These are phyloP conservation scores for Hoplostethus mediterraneus DNA, from an alignment of 2,797 vertebrate species.

Conservation along the genomic window DNA sequence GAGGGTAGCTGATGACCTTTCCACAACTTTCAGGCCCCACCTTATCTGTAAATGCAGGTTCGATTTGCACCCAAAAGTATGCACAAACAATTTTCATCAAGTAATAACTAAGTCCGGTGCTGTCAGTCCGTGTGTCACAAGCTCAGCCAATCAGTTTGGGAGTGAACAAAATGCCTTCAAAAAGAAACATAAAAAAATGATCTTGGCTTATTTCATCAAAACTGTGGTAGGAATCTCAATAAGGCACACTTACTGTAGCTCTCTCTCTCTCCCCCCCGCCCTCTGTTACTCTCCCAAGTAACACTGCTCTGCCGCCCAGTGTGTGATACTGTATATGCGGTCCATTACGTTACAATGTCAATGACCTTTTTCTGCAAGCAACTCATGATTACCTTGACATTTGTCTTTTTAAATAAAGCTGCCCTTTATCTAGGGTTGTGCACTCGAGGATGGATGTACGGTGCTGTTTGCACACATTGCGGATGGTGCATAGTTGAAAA, in stretches of 20 bases:
- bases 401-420: constrained; percentile 59
- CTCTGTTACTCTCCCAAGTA: constrained; percentile 2
- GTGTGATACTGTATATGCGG: constrained; percentile 39
- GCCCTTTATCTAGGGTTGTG: constrained; percentile 47
- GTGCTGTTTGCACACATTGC: constrained; percentile 47
- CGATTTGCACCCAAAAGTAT: too few relatives aligned
- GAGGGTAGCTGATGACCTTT: neutral
- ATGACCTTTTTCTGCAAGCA: constrained; percentile 58
- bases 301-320: constrained; percentile 31
- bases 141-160: constrained; percentile 16
- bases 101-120: neutral
- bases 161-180: constrained; percentile 32
- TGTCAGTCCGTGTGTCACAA: constrained; percentile 1
- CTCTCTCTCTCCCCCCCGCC: neutral
- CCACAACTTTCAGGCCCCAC: neutral
- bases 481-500: constrained; percentile 57
- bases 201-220: constrained; percentile 56
- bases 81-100: neutral
- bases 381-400: constrained; percentile 45
- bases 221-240: constrained; percentile 68
- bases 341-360: constrained; percentile 49
- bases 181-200: constrained; percentile 27
- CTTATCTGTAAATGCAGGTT: neutral
- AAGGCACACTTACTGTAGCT: constrained; percentile 73
- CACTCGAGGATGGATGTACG: constrained; percentile 33